phyloP scores from a whole-genome alignment of 2,797 vertebrate species.

The Erethizon dorsatum region DNA sequence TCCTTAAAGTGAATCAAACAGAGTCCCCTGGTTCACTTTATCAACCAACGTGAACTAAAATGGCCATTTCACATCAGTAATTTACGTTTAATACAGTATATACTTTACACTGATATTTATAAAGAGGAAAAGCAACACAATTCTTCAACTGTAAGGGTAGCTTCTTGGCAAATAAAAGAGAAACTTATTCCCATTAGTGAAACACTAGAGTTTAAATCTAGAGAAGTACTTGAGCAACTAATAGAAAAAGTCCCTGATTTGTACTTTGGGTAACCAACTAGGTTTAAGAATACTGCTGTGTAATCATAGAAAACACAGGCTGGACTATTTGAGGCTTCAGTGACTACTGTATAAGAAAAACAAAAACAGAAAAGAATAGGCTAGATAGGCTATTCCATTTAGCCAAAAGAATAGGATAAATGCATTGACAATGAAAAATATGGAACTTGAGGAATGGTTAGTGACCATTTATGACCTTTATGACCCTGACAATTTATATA shows the following conservation, averaged over 20 bases:
- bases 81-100: slow-evolving; percentile 27
- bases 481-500: slow-evolving; percentile 61
- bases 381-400: background rate
- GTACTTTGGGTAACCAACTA: slow-evolving; percentile 28
- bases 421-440: slow-evolving; percentile 15
- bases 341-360: background rate
- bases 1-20: slow-evolving; percentile 44
- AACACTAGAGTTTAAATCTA: slow-evolving; percentile 60
- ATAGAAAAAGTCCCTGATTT: slow-evolving; percentile 54
- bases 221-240: slow-evolving; percentile 41
- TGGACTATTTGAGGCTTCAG: background rate
- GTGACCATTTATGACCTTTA: slow-evolving; percentile 18
- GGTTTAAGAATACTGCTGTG: slow-evolving; percentile 34
- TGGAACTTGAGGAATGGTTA: background rate
- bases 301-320: slow-evolving; percentile 48
- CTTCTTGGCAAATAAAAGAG: slow-evolving; percentile 67
- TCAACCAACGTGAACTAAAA: slow-evolving; percentile 7
- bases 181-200: slow-evolving; percentile 58
- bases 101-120: slow-evolving; percentile 44
- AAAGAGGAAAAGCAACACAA: slow-evolving; percentile 56
- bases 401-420: background rate
- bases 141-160: slow-evolving; percentile 5
- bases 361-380: background rate
- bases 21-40: background rate
- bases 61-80: background rate